Conservation (phyloP, 2,113 vertebrate genomes). For the Syrrhaptes paradoxus region DNA sequence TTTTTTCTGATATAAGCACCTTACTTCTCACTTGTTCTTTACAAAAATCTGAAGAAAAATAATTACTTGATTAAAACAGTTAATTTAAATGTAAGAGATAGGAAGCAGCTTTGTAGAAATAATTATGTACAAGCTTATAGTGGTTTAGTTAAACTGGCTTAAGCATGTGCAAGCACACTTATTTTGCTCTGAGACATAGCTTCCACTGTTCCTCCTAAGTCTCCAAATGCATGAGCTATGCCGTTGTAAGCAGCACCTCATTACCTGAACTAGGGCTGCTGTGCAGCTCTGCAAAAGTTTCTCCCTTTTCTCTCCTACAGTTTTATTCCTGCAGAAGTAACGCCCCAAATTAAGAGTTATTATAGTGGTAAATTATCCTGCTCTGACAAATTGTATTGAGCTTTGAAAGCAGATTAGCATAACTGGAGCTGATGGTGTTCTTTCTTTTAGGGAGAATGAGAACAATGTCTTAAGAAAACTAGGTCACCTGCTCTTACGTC, state of each 20-base stretch:
- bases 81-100: not conserved
- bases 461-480: not conserved
- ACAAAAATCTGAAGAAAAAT: not conserved
- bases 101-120: not conserved
- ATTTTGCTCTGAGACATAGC: not conserved
- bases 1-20: not conserved
- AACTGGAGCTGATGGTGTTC: not conserved
- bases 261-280: not conserved
- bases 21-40: not conserved
- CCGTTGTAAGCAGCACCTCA: not conserved
- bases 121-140: not conserved
- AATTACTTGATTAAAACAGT: not conserved
- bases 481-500: not conserved
- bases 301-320: not conserved
- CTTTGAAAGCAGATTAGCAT: not conserved
- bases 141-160: not conserved
- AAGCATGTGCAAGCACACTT: not conserved
- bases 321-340: not conserved
- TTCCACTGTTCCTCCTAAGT: not conserved
- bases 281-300: not conserved
- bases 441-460: not conserved
- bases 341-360: rapidly evolving
- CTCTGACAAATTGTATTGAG: not conserved
- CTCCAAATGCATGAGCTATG: not conserved
- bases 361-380: not conserved